A percentile compares a stretch with the other conserved stretches of the same genome.
These are phyloP conservation scores for Meleagris gallopavo DNA, from an alignment of 2,113 vertebrate genomes.

Conservation along the genomic window DNA sequence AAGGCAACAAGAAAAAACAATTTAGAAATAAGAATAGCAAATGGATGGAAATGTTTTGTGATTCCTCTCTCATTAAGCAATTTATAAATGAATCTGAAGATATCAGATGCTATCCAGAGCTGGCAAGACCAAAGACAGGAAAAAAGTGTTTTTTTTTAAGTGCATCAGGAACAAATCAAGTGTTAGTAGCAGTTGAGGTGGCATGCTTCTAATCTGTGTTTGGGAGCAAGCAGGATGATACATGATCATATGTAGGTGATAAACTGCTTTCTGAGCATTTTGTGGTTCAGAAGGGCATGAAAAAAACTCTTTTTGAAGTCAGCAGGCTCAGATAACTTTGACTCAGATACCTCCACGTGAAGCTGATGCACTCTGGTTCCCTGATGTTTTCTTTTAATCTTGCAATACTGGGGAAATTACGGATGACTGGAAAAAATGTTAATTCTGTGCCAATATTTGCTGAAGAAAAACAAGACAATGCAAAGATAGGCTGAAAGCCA, in stretches of 20 bases:
- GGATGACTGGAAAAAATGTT: neutral
- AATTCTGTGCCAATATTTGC: neutral
- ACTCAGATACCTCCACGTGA: neutral
- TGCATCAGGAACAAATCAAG: neutral
- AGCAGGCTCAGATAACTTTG: neutral
- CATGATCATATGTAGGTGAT: neutral
- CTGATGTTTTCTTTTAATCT: slow-evolving; percentile 7
- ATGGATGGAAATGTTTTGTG: neutral
- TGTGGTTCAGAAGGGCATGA: neutral
- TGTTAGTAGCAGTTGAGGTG: neutral
- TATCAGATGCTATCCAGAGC: neutral
- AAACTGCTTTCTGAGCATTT: neutral
- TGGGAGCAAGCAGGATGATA: neutral
- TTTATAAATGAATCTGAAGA: neutral
- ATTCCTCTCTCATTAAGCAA: neutral
- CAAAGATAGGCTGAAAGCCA: slow-evolving; percentile 14
- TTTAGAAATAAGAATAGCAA: neutral
- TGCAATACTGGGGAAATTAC: neutral
- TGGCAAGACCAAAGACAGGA: neutral
- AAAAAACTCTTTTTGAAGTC: neutral
- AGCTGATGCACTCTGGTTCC: neutral
- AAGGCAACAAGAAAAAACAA: neutral
- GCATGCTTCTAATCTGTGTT: rapidly evolving
- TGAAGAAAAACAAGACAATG: neutral
- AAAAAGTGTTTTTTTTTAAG: neutral